phyloP scores from a whole-genome alignment of 2,113 vertebrate species.

The Melierax canorus region DNA sequence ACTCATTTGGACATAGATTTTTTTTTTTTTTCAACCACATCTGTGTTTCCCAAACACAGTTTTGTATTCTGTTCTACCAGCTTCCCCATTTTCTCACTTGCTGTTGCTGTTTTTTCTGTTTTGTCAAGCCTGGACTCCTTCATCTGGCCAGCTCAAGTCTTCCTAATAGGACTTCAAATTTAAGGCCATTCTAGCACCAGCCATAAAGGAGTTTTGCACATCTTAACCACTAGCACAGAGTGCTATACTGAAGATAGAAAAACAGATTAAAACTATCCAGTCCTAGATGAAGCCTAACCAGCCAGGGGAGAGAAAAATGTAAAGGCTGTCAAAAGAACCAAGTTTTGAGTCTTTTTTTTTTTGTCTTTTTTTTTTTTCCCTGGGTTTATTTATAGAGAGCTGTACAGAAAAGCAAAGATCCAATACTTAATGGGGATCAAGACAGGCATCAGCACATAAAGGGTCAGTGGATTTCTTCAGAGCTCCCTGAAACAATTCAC shows the following conservation, averaged over 20 bases:
- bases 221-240: not conserved
- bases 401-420: not conserved
- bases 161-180: fast-evolving
- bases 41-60: not conserved
- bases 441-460: fast-evolving
- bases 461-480: not conserved
- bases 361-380: not conserved
- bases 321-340: not conserved
- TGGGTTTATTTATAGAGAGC: not conserved
- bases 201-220: fast-evolving
- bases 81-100: not conserved
- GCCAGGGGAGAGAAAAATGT: not conserved
- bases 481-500: not conserved
- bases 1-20: not conserved
- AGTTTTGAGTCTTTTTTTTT: not conserved
- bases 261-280: not conserved
- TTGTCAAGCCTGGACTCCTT: not conserved
- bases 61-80: not conserved
- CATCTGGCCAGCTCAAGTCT: not conserved
- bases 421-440: not conserved
- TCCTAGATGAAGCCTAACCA: not conserved
- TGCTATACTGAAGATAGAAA: not conserved
- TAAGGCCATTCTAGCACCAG: not conserved
- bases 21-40: not conserved
- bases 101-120: not conserved